A percentile compares a stretch with the other conserved stretches of the same genome.
Evolutionary conservation across 2,888 invertebrate genomes (phyloP).

Genomic region (Fabriciana adippe): DNA sequence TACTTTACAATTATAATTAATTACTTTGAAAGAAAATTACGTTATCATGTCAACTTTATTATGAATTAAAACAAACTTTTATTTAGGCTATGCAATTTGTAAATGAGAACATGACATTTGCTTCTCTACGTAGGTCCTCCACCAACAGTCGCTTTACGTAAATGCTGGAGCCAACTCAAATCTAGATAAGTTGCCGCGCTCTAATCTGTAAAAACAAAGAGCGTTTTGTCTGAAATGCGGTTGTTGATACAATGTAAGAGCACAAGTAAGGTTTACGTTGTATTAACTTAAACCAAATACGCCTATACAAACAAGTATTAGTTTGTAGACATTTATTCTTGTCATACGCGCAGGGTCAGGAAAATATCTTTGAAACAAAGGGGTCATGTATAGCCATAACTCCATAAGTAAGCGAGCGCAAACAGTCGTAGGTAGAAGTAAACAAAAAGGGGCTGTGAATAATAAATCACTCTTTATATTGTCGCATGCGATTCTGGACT

Average conservation of each 20-base stretch:
- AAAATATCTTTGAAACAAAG: conserved; percentile 37
- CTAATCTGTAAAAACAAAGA: conserved; percentile 29
- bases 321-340: conserved; percentile 41
- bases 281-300: conserved; percentile 41
- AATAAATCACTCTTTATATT: conserved; percentile 36
- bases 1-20: too few relatives aligned
- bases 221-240: conserved; percentile 15
- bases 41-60: too few relatives aligned
- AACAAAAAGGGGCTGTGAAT: conserved; percentile 35
- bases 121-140: too few relatives aligned
- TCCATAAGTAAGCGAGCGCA: conserved; percentile 33
- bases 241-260: conserved; percentile 27
- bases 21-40: too few relatives aligned
- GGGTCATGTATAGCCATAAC: conserved; percentile 25
- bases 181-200: conserved; percentile 26
- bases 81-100: too few relatives aligned
- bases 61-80: too few relatives aligned
- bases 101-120: conserved; percentile 1
- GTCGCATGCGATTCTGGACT: conserved; percentile 25
- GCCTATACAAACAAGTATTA: conserved; percentile 42
- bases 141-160: conserved; percentile 5
- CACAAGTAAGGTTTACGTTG: conserved; percentile 30
- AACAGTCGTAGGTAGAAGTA: conserved; percentile 32
- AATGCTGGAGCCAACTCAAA: conserved; percentile 23
- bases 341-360: conserved; percentile 39